Conservation (phyloP, 2,888 invertebrate genomes). For the Pristionchus entomophagus region DNA sequence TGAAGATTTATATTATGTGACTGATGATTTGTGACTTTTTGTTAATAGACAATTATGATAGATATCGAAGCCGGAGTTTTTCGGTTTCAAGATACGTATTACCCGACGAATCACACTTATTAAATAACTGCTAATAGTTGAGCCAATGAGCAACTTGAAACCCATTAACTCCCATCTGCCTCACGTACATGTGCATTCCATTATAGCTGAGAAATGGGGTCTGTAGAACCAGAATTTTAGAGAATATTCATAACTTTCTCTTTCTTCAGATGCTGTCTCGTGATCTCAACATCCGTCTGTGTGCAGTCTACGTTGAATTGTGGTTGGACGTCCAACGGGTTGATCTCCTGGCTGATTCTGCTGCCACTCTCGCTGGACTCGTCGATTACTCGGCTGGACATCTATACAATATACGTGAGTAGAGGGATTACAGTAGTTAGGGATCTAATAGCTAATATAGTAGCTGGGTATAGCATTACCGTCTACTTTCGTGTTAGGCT, state of each 20-base stretch:
- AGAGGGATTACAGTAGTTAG: constrained; percentile 76
- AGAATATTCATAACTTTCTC: not conserved
- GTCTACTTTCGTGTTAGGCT: no score
- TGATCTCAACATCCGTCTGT: constrained; percentile 92
- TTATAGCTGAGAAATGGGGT: not conserved
- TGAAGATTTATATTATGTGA: not conserved
- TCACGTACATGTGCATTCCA: no score
- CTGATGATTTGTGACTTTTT: no score
- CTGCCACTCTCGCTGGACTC: constrained; percentile 90
- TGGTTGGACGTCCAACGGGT: constrained; percentile 92
- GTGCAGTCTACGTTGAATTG: constrained; percentile 95
- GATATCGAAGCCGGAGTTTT: no score
- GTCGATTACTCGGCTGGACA: constrained; percentile 85
- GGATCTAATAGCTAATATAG: no score
- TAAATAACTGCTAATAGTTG: no score
- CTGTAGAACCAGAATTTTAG: not conserved
- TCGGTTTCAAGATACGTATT: no score
- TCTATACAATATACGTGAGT: constrained; percentile 87
- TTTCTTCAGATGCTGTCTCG: constrained; percentile 86
- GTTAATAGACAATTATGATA: no score
- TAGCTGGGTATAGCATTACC: no score
- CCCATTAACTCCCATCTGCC: no score
- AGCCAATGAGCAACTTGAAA: no score
- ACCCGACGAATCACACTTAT: no score
- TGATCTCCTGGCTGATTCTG: constrained; percentile 88